phyloP scores from a whole-genome alignment of 2,113 vertebrate genomes.

The Epinephelus cyanopodus region DNA sequence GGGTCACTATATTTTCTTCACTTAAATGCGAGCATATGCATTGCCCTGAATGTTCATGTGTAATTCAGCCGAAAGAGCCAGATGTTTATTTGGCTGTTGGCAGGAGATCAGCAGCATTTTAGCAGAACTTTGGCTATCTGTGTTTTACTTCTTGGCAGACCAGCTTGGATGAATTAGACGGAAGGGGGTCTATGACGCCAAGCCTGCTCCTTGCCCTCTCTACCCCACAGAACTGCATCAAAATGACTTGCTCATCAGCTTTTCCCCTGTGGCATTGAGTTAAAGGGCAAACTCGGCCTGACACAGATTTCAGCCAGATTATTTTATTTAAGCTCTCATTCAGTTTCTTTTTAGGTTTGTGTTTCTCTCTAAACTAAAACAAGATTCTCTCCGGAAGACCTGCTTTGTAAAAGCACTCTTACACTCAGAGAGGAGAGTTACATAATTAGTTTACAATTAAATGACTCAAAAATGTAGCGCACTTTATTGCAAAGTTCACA shows the following conservation, averaged over 20 bases:
- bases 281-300: background rate
- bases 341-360: background rate
- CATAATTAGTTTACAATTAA: background rate
- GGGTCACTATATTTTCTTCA: slow-evolving; percentile 40
- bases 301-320: background rate
- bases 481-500: background rate
- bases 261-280: background rate
- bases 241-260: background rate
- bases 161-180: slow-evolving; percentile 13
- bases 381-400: background rate
- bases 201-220: background rate
- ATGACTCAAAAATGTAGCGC: background rate
- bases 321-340: background rate
- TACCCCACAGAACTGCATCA: slow-evolving; percentile 36
- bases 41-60: slow-evolving; percentile 4
- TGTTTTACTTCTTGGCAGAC: slow-evolving; percentile 50
- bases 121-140: slow-evolving; percentile 61
- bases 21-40: slow-evolving; percentile 23
- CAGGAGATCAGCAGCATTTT: slow-evolving; percentile 39
- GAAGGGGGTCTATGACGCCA: slow-evolving; percentile 29
- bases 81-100: slow-evolving; percentile 59
- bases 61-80: slow-evolving; percentile 29
- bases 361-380: background rate
- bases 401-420: background rate
- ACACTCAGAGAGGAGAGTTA: background rate